Conservation (phyloP, 2,888 invertebrate genomes). For the Ctena decussata region DNA sequence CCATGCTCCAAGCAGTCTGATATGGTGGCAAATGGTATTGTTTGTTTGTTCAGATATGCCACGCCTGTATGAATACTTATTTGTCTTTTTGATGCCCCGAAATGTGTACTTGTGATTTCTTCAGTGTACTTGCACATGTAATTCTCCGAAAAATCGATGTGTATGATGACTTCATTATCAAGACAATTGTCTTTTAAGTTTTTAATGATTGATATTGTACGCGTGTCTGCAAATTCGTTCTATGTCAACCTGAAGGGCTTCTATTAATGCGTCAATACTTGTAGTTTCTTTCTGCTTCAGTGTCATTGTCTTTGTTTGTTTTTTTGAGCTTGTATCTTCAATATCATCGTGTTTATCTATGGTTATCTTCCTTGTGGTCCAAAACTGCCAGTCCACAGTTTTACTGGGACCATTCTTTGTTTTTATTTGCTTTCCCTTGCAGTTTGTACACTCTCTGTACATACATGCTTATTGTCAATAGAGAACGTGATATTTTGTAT, state of each 20-base stretch:
- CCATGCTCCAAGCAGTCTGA: background rate
- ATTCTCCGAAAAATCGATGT: background rate
- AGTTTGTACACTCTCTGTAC: slow-evolving; percentile 22
- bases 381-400: slow-evolving; percentile 7
- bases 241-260: background rate
- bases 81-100: background rate
- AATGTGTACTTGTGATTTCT: background rate
- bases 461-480: slow-evolving; percentile 25
- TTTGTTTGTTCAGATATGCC: background rate
- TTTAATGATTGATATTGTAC: background rate
- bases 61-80: background rate
- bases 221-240: background rate
- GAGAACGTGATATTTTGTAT: slow-evolving; percentile 19
- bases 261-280: background rate
- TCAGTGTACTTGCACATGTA: background rate
- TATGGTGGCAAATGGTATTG: background rate
- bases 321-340: background rate
- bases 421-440: slow-evolving; percentile 4
- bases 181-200: background rate
- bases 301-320: slow-evolving; percentile 17
- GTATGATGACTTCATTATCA: background rate
- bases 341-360: background rate
- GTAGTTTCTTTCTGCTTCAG: background rate
- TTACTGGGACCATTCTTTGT: background rate
- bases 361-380: slow-evolving; percentile 9